These are phyloP conservation scores for Alviniconcha strummeri DNA, from an alignment of 2,888 invertebrate genomes.

Conservation along the genomic window DNA sequence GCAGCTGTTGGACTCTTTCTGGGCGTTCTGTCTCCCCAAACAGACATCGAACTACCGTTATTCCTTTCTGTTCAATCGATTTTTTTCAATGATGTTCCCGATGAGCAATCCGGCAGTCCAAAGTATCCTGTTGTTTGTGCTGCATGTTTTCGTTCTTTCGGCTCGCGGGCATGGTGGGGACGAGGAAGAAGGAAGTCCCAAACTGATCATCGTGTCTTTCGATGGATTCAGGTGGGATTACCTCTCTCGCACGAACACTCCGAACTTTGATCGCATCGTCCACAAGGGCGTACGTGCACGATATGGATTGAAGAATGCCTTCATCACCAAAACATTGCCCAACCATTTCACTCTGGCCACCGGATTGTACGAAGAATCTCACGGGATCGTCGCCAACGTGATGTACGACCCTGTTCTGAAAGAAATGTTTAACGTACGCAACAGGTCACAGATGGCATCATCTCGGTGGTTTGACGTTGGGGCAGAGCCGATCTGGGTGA, in stretches of 20 bases:
- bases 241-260: constrained; percentile 76
- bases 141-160: neutral
- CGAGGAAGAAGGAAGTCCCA: neutral
- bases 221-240: constrained; percentile 85
- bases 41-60: too few species aligned
- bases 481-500: constrained; percentile 72
- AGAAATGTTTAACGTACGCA: constrained; percentile 47
- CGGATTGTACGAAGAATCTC: constrained; percentile 78
- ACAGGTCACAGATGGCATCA: constrained; percentile 64
- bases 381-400: constrained; percentile 81
- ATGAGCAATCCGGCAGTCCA: too few species aligned
- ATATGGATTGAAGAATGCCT: constrained; percentile 71
- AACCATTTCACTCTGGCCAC: constrained; percentile 84
- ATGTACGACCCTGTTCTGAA: constrained; percentile 77
- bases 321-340: constrained; percentile 82
- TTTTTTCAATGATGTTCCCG: too few species aligned
- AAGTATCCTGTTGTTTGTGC: too few species aligned
- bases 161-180: constrained; percentile 8
- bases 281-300: constrained; percentile 78
- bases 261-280: constrained; percentile 78
- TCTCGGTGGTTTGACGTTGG: constrained; percentile 74
- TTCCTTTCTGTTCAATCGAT: too few species aligned
- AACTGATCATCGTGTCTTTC: constrained; percentile 79
- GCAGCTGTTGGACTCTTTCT: too few species aligned
- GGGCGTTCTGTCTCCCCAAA: too few species aligned